These are phyloP conservation scores for Brachycybe producta DNA, from an alignment of 2,888 invertebrate genomes.

Conservation along the genomic window DNA sequence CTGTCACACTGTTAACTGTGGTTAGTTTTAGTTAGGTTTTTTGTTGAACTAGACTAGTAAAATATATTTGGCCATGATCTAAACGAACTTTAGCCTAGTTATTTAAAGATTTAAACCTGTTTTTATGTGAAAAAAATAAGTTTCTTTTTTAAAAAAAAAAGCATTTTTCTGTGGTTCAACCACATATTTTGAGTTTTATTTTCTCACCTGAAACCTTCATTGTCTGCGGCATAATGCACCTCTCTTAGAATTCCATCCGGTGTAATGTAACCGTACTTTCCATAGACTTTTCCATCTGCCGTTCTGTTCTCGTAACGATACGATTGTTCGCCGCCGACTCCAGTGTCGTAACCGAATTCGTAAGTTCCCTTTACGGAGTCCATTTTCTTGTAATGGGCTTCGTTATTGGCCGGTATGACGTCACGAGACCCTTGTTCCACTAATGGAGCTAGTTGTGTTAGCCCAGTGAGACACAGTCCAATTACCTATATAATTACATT, in stretches of 20 bases:
- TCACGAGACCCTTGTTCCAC: constrained; percentile 15
- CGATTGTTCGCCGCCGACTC: constrained; percentile 16
- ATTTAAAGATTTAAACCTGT: background rate
- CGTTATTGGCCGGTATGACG: constrained; percentile 17
- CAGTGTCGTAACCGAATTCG: constrained; percentile 20
- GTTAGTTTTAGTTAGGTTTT: no score
- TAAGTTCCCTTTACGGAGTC: constrained; percentile 19
- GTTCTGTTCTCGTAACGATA: constrained; percentile 50
- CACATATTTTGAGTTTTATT: background rate
- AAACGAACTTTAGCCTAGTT: no score
- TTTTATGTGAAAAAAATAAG: background rate
- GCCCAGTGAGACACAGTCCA: no score
- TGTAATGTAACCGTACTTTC: constrained; percentile 65
- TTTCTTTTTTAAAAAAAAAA: background rate
- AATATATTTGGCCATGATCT: no score
- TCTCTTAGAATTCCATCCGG: constrained; percentile 50
- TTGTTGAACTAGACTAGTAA: no score
- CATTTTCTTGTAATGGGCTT: constrained; percentile 16
- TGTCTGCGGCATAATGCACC: constrained; percentile 63
- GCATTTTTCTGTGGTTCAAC: no score
- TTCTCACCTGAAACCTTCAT: constrained; percentile 48
- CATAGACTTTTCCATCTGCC: constrained; percentile 62
- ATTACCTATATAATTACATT: background rate
- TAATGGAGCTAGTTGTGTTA: constrained; percentile 5
- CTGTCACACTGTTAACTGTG: no score